Conservation (phyloP, 2,113 vertebrate genomes). For the Myrmecophaga tridactyla region DNA sequence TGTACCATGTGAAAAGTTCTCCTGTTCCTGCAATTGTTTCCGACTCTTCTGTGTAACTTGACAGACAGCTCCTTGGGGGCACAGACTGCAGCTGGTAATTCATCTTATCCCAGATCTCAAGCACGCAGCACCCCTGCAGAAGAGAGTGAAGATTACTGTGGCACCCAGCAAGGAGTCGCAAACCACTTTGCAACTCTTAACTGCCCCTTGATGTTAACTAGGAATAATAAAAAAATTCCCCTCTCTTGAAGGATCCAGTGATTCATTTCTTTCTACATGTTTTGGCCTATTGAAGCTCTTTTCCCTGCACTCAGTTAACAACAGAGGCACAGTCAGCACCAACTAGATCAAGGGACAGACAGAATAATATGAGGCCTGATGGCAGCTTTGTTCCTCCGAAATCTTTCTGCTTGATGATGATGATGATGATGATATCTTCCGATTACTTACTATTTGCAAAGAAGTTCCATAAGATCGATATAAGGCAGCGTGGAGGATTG, state of each 20-base stretch:
- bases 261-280: slow-evolving; percentile 49
- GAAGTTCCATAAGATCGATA: background rate
- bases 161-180: background rate
- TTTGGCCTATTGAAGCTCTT: slow-evolving; percentile 18
- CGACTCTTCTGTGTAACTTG: background rate
- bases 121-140: background rate
- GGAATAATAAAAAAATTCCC: slow-evolving; percentile 1
- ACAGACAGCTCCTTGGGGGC: background rate
- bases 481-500: too few relatives aligned
- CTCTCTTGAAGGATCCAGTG: slow-evolving; percentile 3
- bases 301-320: background rate
- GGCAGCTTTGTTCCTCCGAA: background rate
- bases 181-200: background rate
- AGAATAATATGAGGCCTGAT: background rate
- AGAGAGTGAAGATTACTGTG: background rate
- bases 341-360: slow-evolving; percentile 9
- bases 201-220: slow-evolving; percentile 25
- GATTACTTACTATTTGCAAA: background rate
- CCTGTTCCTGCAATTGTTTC: background rate
- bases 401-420: background rate
- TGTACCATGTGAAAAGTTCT: background rate
- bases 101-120: background rate
- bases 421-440: background rate
- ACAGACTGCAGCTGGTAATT: background rate
- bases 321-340: background rate